phyloP scores from a whole-genome alignment of 2,888 invertebrate species.

The Cosmopolites sordidus region DNA sequence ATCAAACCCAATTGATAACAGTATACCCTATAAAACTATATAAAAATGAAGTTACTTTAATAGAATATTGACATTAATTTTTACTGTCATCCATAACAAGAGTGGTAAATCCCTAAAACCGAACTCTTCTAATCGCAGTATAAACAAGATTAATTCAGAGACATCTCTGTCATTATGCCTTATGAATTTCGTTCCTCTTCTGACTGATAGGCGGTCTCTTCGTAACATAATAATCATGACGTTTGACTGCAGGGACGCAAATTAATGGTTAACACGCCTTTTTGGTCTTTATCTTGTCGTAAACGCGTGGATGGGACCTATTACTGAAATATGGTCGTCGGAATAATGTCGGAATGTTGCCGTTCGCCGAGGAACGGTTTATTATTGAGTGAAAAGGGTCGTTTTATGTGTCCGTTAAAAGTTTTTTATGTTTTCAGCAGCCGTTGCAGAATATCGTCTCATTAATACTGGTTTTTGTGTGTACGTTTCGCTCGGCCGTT shows the following conservation, averaged over 20 bases:
- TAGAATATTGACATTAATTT: too few species aligned
- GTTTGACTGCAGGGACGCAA: conserved; percentile 14
- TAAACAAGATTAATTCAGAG: conserved; percentile 10
- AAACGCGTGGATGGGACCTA: conserved; percentile 8
- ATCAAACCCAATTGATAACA: too few species aligned
- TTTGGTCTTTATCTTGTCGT: conserved; percentile 13
- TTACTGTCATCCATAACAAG: too few species aligned
- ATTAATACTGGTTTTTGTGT: background rate
- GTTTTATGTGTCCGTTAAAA: conserved; percentile 12
- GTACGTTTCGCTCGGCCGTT: background rate
- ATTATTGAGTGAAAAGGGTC: conserved; percentile 10
- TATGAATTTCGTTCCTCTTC: conserved; percentile 6
- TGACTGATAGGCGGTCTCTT: conserved; percentile 13
- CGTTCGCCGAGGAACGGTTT: conserved; percentile 3
- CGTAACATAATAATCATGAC: conserved; percentile 15
- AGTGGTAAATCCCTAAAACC: too few species aligned
- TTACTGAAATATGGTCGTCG: conserved; percentile 11
- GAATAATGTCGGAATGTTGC: conserved; percentile 4
- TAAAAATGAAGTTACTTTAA: too few species aligned
- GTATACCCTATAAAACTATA: too few species aligned
- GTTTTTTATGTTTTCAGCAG: conserved; percentile 10
- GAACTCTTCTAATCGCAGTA: too few species aligned
- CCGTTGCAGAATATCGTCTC: background rate
- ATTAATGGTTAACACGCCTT: conserved; percentile 13
- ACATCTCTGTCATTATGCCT: conserved; percentile 5